Conservation (phyloP, 2,888 invertebrate genomes). For the Myopa testacea region DNA sequence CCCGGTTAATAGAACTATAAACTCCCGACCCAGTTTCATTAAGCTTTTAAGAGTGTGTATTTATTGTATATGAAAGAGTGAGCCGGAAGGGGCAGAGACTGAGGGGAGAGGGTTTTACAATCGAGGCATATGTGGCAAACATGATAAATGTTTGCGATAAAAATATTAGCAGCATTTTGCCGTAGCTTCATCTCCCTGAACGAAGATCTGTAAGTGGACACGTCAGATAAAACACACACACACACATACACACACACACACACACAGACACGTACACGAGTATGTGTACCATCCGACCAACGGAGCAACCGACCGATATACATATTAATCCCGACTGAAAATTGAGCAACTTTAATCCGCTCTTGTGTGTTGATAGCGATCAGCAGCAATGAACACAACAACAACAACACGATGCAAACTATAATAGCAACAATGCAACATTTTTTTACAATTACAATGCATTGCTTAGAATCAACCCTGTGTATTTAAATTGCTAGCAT, state of each 20-base stretch:
- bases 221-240: conserved; percentile 30
- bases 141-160: conserved; percentile 33
- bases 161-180: conserved; percentile 44
- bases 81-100: too few species aligned
- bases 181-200: conserved; percentile 5
- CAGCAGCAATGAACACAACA: conserved; percentile 12
- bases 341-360: conserved; percentile 45
- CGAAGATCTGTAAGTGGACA: conserved; percentile 33
- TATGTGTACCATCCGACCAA: neutral
- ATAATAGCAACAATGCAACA: neutral
- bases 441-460: neutral
- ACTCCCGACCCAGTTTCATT: too few species aligned
- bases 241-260: neutral
- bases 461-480: neutral
- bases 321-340: conserved; percentile 39
- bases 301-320: neutral
- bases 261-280: neutral
- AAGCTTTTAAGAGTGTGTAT: too few species aligned
- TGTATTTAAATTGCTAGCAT: too few species aligned
- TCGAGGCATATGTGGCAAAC: conserved; percentile 14
- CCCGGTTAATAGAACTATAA: too few species aligned
- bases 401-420: neutral
- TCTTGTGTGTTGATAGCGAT: conserved; percentile 37
- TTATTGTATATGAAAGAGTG: too few species aligned
- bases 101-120: neutral